These are phyloP conservation scores for Zosterops pallidus DNA, from an alignment of 2,113 vertebrate genomes.

Conservation along the genomic window DNA sequence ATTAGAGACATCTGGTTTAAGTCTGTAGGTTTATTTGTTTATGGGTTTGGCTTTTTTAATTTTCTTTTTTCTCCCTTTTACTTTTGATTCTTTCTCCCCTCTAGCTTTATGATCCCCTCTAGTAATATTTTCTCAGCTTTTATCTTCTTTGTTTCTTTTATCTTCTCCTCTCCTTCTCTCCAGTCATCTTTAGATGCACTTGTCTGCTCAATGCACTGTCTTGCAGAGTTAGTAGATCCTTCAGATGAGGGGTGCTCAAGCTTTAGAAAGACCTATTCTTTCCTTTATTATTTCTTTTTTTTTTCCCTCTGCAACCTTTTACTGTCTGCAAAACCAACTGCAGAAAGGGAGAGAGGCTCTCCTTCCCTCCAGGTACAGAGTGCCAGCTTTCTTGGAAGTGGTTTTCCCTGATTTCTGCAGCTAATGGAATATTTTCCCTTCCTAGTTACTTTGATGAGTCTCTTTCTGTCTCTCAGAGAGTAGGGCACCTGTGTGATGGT, in stretches of 20 bases:
- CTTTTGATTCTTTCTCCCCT: neutral
- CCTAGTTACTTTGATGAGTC: neutral
- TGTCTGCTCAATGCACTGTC: neutral
- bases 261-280: neutral
- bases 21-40: neutral
- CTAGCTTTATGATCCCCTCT: neutral
- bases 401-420: neutral
- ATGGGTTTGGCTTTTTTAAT: neutral
- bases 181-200: neutral
- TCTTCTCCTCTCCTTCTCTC: neutral
- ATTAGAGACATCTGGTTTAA: neutral
- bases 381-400: neutral
- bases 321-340: neutral
- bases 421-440: slow-evolving; percentile 27
- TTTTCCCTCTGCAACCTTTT: neutral
- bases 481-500: neutral
- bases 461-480: neutral
- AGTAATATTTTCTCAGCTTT: neutral
- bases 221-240: neutral
- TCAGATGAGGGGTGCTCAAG: neutral
- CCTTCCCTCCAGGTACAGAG: neutral
- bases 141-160: neutral
- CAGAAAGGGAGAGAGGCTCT: neutral
- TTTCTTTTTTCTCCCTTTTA: neutral
- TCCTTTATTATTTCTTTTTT: neutral